These are phyloP conservation scores for Sporophila hypoxantha DNA, from an alignment of 2,113 vertebrate genomes.

Conservation along the genomic window DNA sequence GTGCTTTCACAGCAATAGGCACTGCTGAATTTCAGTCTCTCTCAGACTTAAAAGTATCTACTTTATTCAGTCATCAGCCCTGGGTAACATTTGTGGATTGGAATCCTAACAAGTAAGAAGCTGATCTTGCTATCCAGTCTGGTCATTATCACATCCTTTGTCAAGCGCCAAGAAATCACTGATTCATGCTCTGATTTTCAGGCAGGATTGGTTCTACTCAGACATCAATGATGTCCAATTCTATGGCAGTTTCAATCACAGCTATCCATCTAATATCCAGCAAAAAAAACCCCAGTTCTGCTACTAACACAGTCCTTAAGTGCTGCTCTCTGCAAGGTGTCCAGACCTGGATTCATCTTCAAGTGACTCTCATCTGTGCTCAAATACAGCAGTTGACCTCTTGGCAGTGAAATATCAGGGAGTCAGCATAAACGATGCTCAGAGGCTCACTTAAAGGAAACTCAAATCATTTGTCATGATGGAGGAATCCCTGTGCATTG, in stretches of 20 bases:
- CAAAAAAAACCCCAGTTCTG: background rate
- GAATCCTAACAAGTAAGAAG: conserved; percentile 59
- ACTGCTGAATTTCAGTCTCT: conserved; percentile 36
- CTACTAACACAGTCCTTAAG: conserved; percentile 41
- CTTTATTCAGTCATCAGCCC: conserved; percentile 56
- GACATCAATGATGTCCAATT: conserved; percentile 60
- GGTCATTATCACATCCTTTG: conserved; percentile 67
- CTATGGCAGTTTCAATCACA: conserved; percentile 53
- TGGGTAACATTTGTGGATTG: conserved; percentile 49
- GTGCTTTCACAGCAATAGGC: background rate
- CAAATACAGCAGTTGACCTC: conserved; percentile 29
- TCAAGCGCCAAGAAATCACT: conserved; percentile 54
- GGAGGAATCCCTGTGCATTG: background rate
- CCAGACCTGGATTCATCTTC: conserved; percentile 38
- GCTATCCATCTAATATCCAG: conserved; percentile 19
- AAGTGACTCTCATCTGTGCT: conserved; percentile 36
- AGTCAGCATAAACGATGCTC: conserved; percentile 42
- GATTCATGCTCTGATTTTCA: conserved; percentile 72
- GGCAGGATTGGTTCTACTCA: conserved; percentile 64
- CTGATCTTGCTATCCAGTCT: conserved; percentile 47
- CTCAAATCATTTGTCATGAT: conserved; percentile 3
- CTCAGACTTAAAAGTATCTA: conserved; percentile 17
- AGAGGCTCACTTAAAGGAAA: conserved; percentile 16
- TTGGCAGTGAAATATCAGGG: conserved; percentile 26
- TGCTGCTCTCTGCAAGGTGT: conserved; percentile 40